Evolutionary conservation across 2,113 vertebrate species (phyloP).

Genomic region (Neopipo cinnamomea): DNA sequence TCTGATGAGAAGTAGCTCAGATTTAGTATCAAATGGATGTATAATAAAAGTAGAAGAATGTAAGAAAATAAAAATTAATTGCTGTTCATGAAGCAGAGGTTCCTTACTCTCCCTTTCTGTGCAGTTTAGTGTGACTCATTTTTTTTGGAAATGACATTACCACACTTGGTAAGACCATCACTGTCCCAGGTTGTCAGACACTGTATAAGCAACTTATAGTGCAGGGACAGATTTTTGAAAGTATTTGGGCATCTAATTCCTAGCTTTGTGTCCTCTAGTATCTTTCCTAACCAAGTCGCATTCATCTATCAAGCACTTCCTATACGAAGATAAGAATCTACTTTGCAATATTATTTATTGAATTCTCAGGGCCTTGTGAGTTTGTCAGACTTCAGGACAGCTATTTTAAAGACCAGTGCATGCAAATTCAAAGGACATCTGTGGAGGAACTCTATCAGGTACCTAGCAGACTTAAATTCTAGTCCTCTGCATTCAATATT

Average conservation of each 20-base stretch:
- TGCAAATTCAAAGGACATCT: neutral
- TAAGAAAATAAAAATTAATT: neutral
- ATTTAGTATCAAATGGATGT: neutral
- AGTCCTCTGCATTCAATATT: neutral
- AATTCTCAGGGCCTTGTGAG: neutral
- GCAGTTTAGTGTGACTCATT: neutral
- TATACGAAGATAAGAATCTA: neutral
- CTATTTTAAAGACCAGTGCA: neutral
- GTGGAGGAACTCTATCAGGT: neutral
- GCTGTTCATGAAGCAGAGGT: neutral
- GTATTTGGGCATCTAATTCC: neutral
- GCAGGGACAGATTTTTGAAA: neutral
- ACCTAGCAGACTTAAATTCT: neutral
- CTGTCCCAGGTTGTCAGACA: neutral
- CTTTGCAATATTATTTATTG: neutral
- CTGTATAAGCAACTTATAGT: neutral
- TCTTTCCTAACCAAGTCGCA: neutral
- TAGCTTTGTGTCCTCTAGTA: neutral
- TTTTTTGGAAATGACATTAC: neutral
- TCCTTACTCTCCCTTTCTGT: neutral
- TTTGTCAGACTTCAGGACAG: neutral
- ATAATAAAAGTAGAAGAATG: neutral
- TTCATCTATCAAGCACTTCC: neutral
- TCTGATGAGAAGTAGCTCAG: neutral
- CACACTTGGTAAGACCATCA: neutral